phyloP scores from a whole-genome alignment of 2,888 invertebrate genomes.

The Zhengitettix transpicula region DNA sequence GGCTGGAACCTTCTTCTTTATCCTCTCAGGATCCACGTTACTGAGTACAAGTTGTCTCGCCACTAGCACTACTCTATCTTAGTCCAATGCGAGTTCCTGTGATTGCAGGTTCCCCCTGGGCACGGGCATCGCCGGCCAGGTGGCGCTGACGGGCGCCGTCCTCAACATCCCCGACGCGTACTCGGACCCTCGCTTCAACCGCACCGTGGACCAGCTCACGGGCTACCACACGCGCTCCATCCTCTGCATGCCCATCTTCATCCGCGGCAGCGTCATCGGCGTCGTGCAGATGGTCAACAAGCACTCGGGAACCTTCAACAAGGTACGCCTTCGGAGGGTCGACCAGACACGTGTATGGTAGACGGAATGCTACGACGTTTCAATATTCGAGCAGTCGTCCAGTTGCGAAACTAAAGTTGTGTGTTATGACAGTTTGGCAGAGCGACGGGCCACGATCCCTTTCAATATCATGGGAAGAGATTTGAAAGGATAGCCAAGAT shows the following conservation, averaged over 20 bases:
- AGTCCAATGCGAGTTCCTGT: no score
- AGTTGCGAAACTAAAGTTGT: no score
- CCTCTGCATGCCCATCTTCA: constrained; percentile 76
- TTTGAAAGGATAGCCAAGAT: no score
- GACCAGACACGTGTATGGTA: neutral
- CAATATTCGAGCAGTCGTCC: no score
- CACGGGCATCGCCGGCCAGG: constrained; percentile 68
- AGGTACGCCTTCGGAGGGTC: constrained; percentile 14
- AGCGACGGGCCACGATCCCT: no score
- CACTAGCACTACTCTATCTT: no score
- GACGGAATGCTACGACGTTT: neutral
- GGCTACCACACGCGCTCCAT: constrained; percentile 57
- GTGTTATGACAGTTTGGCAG: no score
- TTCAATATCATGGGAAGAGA: no score
- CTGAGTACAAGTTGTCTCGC: no score
- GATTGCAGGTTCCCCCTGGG: constrained; percentile 45
- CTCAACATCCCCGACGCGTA: constrained; percentile 74
- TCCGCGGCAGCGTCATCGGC: constrained; percentile 58
- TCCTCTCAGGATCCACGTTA: no score
- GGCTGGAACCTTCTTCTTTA: no score
- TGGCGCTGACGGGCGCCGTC: constrained; percentile 60
- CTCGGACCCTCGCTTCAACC: constrained; percentile 57
- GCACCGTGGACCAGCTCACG: constrained; percentile 47
- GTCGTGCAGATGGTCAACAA: constrained; percentile 79
- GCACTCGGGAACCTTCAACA: constrained; percentile 28